Conservation (phyloP, 2,113 vertebrate genomes). For the Salvelinus namaycush region DNA sequence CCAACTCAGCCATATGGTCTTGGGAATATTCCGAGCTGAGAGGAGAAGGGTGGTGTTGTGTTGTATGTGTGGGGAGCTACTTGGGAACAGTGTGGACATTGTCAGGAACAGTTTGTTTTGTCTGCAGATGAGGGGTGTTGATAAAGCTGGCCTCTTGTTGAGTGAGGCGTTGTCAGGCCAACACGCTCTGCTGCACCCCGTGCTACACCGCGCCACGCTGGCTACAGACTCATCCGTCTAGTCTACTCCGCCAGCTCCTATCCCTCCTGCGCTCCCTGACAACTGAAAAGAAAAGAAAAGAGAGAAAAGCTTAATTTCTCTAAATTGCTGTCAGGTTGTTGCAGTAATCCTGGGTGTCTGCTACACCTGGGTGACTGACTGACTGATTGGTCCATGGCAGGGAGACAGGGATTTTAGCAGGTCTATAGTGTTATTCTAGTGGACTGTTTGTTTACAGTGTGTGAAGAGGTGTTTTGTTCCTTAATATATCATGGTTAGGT, state of each 20-base stretch:
- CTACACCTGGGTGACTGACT: not conserved
- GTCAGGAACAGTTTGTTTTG: constrained; percentile 61
- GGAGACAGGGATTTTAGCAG: not conserved
- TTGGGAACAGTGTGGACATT: constrained; percentile 50
- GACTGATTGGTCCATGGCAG: not conserved
- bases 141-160: constrained; percentile 52
- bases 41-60: constrained; percentile 4
- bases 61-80: constrained; percentile 13
- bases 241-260: constrained; percentile 27
- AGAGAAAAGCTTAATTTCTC: constrained; percentile 14
- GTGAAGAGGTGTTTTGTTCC: not conserved
- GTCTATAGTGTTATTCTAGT: not conserved
- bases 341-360: not conserved
- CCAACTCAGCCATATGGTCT: not conserved
- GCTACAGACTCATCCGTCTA: constrained; percentile 38
- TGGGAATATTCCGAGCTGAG: not conserved
- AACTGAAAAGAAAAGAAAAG: constrained; percentile 1
- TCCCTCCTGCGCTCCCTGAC: constrained; percentile 14
- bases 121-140: constrained; percentile 52
- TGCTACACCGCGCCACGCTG: not conserved
- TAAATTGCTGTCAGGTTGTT: constrained; percentile 1
- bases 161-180: constrained; percentile 48
- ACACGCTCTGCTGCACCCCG: constrained; percentile 16
- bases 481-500: not conserved
- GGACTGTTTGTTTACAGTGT: not conserved